Evolutionary conservation across 1,140 invertebrate genomes (phyloP), one percentile per base, ranked within the genome.

Genomic region (Drosophila elegans): DNA sequence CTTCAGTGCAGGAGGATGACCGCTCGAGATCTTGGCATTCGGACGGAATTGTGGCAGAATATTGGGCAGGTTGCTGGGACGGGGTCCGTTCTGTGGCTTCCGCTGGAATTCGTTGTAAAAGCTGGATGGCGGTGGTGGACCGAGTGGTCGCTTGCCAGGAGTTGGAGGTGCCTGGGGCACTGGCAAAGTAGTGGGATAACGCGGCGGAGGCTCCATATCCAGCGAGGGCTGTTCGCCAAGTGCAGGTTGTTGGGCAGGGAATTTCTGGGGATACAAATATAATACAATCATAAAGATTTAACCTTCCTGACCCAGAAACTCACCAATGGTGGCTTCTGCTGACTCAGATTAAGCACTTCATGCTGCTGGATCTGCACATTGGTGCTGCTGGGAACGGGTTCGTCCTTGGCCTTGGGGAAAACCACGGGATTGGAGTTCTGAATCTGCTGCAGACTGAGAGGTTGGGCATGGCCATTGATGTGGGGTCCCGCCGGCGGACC

Each of bases 11-110:
- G 92, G 91, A 34, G 93, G 91, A 64, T 94, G 94, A 1, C 93
- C 93, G 16, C 93, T 92, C 0, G 94, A 94, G 3, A 94, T 92
- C 74, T 95, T 95, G 1, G 94, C 94, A 68, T 96, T 96, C 0
- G 95, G 95, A 52, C 95, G 92, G 60, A 96, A 96, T 77, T 96
- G 95, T 0, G 95, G 95, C 36, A 96, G 74, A 72, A 96, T 96
- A 74, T 96, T 96, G 0, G 95, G 95, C 46, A 96, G 74, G 66
- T 94, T 94, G 0, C 29, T 92, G 5, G 93, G 92, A 21, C 93
- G 91, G 64, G 93, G 91, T 10, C 93, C 29, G 55, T 79, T 91
- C 1, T 78, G 89, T 0, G 91, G 63, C 7, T 93, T 93, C n/a
- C 91, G 79, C 12, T 82, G 83, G n/a, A 74, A 92, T 16, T 92